Evolutionary conservation across 2,113 vertebrate genomes (phyloP), one percentile per base, ranked within the genome.

Genomic region (Galeopterus variegatus): DNA sequence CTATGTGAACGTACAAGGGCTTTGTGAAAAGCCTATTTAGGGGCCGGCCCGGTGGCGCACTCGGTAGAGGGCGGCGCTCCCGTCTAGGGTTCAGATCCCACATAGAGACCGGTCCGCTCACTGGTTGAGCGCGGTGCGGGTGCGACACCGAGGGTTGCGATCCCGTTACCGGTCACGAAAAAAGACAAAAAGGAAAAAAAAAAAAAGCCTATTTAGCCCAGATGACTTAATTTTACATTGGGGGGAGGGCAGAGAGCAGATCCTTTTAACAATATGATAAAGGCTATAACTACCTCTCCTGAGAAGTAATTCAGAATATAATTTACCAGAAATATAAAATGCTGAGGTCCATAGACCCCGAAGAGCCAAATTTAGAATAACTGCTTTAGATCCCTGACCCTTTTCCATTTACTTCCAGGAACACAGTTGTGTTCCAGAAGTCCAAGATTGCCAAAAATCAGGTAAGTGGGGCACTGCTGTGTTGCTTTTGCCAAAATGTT

Each of bases 401-500:
- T 82, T 77, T 24, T 56, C 77, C 52, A 69, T 19, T 84, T 28
- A 41, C 73, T 93, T 97, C 86, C 84, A 97, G 88, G 91, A 97
- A 93, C 54, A 90, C 0, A 80, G 41, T 3, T 69, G 70, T 65
- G 24, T 72, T 76, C 77, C 90, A 81, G 28, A 93, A 19, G 65
- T 54, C 77, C 76, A 91, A 88, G 69, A 80, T 4, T 41, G 65
- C 72, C 88, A 90, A 84, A 76, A 72, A 33, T n/a, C 91, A 88
- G 83, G 82, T 90, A 94, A 97, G 80, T 81, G 48, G 67, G 93
- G 12, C 83, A 96, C 73, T 60, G 70, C 73, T n/a, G 0, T 65
- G 23, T 7, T 69, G 70, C 93, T 95, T 95, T 77, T 96, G 95
- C 92, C 82, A 95, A 96, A 97, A 91, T 67, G 65, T 26, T 92